These are phyloP conservation scores for Alosa sapidissima DNA, from an alignment of 2,797 vertebrate genomes.

Conservation along the genomic window DNA sequence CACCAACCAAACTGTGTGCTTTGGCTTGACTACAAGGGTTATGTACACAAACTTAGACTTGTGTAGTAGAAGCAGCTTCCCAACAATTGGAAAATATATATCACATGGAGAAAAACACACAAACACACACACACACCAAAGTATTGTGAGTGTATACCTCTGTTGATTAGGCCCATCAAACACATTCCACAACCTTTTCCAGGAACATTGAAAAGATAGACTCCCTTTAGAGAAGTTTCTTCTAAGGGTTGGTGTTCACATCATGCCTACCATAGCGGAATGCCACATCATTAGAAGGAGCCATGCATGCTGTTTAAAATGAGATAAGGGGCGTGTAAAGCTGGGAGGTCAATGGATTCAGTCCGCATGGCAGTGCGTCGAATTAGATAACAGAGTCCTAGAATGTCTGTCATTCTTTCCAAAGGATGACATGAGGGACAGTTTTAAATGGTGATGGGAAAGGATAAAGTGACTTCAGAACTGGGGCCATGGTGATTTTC, in stretches of 20 bases:
- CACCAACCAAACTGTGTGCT: neutral
- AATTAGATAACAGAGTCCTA: neutral
- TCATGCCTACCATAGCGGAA: neutral
- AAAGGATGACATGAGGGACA: conserved; percentile 3
- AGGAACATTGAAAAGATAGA: conserved; percentile 56
- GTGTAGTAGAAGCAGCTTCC: neutral
- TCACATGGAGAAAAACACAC: neutral
- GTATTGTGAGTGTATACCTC: neutral
- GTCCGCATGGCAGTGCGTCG: neutral
- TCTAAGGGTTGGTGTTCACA: conserved; percentile 24
- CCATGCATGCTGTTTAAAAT: neutral
- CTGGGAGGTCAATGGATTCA: neutral
- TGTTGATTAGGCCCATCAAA: conserved; percentile 22
- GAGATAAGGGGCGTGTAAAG: neutral
- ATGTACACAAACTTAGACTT: neutral
- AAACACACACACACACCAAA: neutral
- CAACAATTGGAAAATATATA: neutral
- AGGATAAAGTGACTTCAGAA: neutral
- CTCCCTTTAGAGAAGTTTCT: conserved; percentile 40
- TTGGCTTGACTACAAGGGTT: neutral
- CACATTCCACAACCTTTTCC: conserved; percentile 50
- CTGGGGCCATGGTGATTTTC: neutral
- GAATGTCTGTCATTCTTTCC: conserved; percentile 14
- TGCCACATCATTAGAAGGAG: neutral
- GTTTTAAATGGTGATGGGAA: conserved; percentile 6